Percentiles rank a stretch among this genome's conserved stretches.
Conservation (phyloP, 2,797 vertebrate species). For the Crocodylus rhombifer region DNA sequence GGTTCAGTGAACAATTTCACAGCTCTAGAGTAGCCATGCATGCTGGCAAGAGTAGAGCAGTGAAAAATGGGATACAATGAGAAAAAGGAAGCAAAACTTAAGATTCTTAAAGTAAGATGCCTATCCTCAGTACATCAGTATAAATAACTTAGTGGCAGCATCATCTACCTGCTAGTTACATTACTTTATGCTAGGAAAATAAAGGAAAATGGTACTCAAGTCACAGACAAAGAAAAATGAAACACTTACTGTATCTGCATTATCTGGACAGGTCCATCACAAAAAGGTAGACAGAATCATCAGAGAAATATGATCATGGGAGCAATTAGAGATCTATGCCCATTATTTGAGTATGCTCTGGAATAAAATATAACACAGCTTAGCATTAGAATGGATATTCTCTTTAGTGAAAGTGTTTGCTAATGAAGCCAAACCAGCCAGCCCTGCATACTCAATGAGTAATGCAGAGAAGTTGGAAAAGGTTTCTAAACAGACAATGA, state of each 20-base stretch:
- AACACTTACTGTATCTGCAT: neutral
- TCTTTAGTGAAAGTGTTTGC: neutral
- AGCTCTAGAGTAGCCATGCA: neutral
- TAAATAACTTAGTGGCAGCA: neutral
- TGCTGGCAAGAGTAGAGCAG: neutral
- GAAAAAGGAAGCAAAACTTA: neutral
- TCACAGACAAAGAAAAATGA: neutral
- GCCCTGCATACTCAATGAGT: neutral
- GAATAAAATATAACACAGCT: neutral
- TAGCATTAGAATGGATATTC: neutral
- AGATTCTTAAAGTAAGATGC: neutral
- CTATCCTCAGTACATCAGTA: neutral
- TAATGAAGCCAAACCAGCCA: neutral
- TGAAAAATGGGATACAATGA: neutral
- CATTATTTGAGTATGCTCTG: neutral
- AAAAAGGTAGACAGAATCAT: neutral
- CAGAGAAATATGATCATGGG: neutral
- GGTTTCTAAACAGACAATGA: neutral
- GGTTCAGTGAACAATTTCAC: neutral
- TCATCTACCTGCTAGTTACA: neutral
- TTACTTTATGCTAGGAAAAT: neutral
- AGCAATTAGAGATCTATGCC: neutral
- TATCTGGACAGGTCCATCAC: neutral
- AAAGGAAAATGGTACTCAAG: neutral
- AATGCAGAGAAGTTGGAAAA: neutral